These are phyloP conservation scores for fruit fly (Drosophila melanogaster) DNA, from an alignment of 1,140 invertebrate species.

Conservation along the genomic window Release_6_plus_ISO1_MT NT_033779.5:7472501-7473000, in stretches of 20 bases:
- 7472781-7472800: constrained; percentile 35
- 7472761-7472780: constrained; percentile 71
- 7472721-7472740: constrained; percentile 43
- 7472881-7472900: constrained; percentile 18
- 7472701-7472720: constrained; percentile 42
- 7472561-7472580: constrained; percentile 83
- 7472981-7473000: constrained; percentile 58
- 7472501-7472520: constrained; percentile 47
- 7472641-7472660: constrained; percentile 50
- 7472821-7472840: not conserved
- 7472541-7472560: constrained; percentile 73
- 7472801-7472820: constrained; percentile 5
- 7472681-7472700: constrained; percentile 33
- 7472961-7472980: constrained; percentile 62
- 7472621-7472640: constrained; percentile 77
- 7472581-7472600: constrained; percentile 53
- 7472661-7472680: constrained; percentile 39
- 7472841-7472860: constrained; percentile 8
- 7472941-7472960: constrained; percentile 10
- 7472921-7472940: constrained; percentile 19
- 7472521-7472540: constrained; percentile 58
- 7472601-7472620: constrained; percentile 48
- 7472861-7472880: constrained; percentile 10
- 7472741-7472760: constrained; percentile 75
- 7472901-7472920: not conserved